phyloP scores from a whole-genome alignment of 2,797 vertebrate genomes.

The Melopsittacus undulatus region DNA sequence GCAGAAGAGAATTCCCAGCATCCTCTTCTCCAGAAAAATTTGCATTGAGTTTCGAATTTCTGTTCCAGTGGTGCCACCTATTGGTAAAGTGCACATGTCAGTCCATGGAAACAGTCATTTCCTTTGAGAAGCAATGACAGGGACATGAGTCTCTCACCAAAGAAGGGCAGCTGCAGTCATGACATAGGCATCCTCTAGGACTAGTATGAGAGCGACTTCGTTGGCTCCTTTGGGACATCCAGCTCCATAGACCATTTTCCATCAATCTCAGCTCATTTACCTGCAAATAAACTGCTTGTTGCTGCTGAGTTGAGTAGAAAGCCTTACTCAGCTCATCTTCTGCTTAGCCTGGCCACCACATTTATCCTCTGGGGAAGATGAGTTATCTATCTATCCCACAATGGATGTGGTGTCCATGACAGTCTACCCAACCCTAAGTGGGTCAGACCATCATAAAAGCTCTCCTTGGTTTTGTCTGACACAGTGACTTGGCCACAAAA shows the following conservation, averaged over 20 bases:
- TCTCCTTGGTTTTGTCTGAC: not conserved
- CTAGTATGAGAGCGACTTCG: accelerated
- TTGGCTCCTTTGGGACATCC: not conserved
- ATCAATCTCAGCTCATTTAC: not conserved
- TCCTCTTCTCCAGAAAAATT: constrained; percentile 8
- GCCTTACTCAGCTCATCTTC: not conserved
- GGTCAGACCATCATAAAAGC: not conserved
- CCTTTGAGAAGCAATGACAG: not conserved
- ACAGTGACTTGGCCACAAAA: not conserved
- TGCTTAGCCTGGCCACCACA: not conserved
- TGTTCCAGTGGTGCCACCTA: constrained; percentile 63
- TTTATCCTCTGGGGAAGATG: not conserved
- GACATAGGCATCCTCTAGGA: accelerated
- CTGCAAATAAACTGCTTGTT: not conserved
- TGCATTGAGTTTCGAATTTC: not conserved
- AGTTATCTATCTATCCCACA: not conserved
- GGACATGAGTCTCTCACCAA: not conserved
- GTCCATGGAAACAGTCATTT: not conserved
- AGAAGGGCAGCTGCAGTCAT: not conserved
- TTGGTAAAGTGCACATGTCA: constrained; percentile 18
- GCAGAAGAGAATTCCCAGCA: constrained; percentile 24
- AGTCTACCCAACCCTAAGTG: not conserved
- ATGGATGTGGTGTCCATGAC: not conserved
- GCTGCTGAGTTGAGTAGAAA: not conserved
- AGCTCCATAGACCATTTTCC: not conserved